These are phyloP conservation scores for Drosophila melanogaster DNA, from an alignment of 1,140 invertebrate species.

Conservation along the genomic window DNA sequence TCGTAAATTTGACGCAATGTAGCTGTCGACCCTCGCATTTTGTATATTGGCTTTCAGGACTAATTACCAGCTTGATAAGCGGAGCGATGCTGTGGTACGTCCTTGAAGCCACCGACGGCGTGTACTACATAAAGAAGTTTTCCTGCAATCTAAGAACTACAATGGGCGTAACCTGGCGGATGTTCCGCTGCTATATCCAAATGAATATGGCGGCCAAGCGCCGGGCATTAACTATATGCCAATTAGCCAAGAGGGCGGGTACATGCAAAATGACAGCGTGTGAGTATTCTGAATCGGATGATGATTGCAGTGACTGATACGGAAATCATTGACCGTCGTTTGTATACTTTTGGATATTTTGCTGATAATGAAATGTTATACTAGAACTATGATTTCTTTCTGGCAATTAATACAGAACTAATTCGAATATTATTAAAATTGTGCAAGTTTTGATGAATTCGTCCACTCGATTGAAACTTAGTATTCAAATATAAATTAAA, in stretches of 20 bases:
- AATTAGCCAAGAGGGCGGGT: constrained; percentile 5
- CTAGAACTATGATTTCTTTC: constrained; percentile 3
- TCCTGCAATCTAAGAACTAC: background rate
- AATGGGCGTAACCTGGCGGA: background rate
- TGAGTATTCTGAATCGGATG: background rate
- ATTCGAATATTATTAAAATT: too few relatives aligned
- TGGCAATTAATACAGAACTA: constrained; percentile 11
- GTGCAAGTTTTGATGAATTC: too few relatives aligned
- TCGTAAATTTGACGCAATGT: constrained; percentile 2
- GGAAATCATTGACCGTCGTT: background rate
- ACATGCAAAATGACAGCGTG: too few relatives aligned
- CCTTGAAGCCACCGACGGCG: constrained; percentile 42
- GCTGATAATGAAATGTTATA: too few relatives aligned
- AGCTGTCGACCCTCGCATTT: background rate
- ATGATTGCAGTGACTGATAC: constrained; percentile 2
- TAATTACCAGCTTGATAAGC: constrained; percentile 21
- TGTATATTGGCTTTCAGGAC: constrained; percentile 37
- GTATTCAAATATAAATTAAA: too few relatives aligned
- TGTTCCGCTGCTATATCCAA: constrained; percentile 15
- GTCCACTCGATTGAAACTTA: too few relatives aligned
- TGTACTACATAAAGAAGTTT: background rate
- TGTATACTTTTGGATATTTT: too few relatives aligned
- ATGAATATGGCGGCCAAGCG: constrained; percentile 19
- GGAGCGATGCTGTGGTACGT: constrained; percentile 38
- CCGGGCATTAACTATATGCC: constrained; percentile 29